Conservation (phyloP, 2,888 invertebrate genomes). For the Carabus problematicus region DNA sequence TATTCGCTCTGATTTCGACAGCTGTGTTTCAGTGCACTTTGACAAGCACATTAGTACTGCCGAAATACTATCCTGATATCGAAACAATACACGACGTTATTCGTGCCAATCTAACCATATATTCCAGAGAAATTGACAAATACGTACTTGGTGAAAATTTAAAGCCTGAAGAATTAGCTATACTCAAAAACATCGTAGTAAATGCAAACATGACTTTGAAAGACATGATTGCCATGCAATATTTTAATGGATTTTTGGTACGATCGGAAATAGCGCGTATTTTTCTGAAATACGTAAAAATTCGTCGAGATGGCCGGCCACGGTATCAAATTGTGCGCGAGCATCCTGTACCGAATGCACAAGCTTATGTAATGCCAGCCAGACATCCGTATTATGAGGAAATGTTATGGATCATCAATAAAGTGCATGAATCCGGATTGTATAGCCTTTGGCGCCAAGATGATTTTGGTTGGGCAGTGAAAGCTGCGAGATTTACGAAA, state of each 20-base stretch:
- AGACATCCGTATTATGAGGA: slow-evolving; percentile 35
- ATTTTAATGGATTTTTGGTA: slow-evolving; percentile 20
- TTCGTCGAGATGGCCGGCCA: not conserved
- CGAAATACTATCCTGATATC: slow-evolving; percentile 25
- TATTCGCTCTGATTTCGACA: slow-evolving; percentile 25
- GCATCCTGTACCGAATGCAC: slow-evolving; percentile 28
- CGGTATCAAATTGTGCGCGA: slow-evolving; percentile 26
- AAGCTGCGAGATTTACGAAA: not conserved
- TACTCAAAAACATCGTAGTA: slow-evolving; percentile 14
- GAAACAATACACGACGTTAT: slow-evolving; percentile 23
- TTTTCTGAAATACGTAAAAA: slow-evolving; percentile 18
- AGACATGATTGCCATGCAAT: slow-evolving; percentile 9
- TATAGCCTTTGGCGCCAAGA: slow-evolving; percentile 20
- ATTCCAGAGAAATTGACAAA: slow-evolving; percentile 6
- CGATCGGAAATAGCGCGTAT: slow-evolving; percentile 26
- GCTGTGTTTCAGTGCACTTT: slow-evolving; percentile 25
- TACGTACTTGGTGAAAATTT: not conserved
- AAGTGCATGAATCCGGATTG: slow-evolving; percentile 35
- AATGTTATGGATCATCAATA: slow-evolving; percentile 37
- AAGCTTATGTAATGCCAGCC: slow-evolving; percentile 28
- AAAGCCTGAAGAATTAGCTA: not conserved
- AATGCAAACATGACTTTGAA: slow-evolving; percentile 13
- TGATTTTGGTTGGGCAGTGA: slow-evolving; percentile 24
- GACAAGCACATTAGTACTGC: slow-evolving; percentile 20
- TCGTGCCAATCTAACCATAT: slow-evolving; percentile 19